Base-by-base conservation (phyloP, 2,888 invertebrate genomes). In the Trissolcus brochymenae region DNA sequence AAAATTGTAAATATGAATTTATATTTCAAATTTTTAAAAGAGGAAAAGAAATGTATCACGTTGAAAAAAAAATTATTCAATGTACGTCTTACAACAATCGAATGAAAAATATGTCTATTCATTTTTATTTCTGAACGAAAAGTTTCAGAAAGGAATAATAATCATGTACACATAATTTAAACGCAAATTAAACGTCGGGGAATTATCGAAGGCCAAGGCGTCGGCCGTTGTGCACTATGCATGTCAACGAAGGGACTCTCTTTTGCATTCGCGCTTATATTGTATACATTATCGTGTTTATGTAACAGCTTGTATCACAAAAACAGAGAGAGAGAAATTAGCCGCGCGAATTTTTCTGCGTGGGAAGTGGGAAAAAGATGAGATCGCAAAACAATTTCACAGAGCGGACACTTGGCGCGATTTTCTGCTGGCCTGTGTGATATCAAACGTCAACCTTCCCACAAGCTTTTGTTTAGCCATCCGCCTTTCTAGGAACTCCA, bases 241-340 rank as follows among this genome's bases (percentile, higher is more conserved):
- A 65, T 70, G 76, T 76, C 70, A 76, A 76, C 70, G 60, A 76
- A 61, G 65, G 7, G 40, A 68, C 67, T 66, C 35, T 61, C 66
- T 62, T 50, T 54, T 43, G 59, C 54, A 40, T 73, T 55, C 61
- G 50, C 61, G 60, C 61, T 50, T 60, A 65, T 72, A 60, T 65
- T 65, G 65, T 66, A 60, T 61, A 66, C 61, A 73, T 73, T 61
- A 61, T 61, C 41, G 56, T 66, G 66, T 73, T 73, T 73, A 66
- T 73, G 65, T 73, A 66, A 73, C 66, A 66, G 29, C 70, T 66
- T 66, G 68, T 74, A 66, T 74, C 65, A 71, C 61, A 66, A 71
- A 66, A 74, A 71, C 70, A 78, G 71, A 71, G 74, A 78, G 74
- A 50, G 78, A 74, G 74, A 74, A 78, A 78, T 78, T 78, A 78